phyloP scores from a whole-genome alignment of 2,888 invertebrate species.

The Podotricha telesiphe region DNA sequence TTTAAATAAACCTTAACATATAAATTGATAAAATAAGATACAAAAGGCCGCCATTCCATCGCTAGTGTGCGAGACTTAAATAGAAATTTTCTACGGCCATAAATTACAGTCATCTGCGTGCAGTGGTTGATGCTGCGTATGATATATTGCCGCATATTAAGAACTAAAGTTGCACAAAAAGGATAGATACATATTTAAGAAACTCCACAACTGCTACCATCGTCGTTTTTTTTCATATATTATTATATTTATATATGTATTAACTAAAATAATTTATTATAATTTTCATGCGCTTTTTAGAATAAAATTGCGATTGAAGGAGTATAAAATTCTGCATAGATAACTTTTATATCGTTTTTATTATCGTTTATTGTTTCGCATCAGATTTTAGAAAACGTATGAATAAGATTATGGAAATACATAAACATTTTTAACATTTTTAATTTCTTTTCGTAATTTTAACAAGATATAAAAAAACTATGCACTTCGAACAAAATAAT shows the following conservation, averaged over 20 bases:
- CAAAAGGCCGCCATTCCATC: not conserved
- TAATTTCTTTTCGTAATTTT: not conserved
- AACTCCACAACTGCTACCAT: not conserved
- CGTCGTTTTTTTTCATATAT: not conserved
- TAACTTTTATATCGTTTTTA: no score
- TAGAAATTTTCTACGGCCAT: conserved; percentile 20
- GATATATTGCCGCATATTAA: conserved; percentile 23
- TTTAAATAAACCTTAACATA: not conserved
- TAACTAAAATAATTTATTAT: no score
- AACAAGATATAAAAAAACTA: not conserved
- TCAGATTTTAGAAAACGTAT: no score
- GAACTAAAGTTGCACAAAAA: conserved; percentile 12
- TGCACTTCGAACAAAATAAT: not conserved
- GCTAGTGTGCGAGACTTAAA: conserved; percentile 9
- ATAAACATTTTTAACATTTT: no score
- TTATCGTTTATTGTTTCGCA: no score
- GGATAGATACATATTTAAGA: not conserved
- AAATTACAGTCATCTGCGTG: conserved; percentile 21
- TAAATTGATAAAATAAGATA: not conserved
- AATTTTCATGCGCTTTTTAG: no score
- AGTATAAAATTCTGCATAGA: no score
- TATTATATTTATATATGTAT: no score
- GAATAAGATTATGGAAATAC: no score
- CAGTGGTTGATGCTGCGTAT: conserved; percentile 19
- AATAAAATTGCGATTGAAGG: no score